Evolutionary conservation across 2,797 vertebrate species (phyloP).

Genomic region (Syndactyla subalaris): DNA sequence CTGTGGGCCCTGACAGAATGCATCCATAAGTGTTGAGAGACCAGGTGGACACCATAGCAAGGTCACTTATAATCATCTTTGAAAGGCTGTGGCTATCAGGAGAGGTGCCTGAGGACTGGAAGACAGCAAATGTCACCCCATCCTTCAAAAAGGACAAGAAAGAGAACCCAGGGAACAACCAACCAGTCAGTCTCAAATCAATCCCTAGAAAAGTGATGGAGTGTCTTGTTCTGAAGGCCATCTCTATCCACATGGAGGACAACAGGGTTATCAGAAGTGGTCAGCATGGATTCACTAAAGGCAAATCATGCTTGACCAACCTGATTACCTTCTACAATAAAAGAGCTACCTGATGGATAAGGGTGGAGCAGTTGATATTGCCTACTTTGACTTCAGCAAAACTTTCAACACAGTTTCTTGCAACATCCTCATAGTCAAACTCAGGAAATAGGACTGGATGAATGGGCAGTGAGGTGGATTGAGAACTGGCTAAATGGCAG

Average conservation of each 20-base stretch:
- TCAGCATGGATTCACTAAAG: neutral
- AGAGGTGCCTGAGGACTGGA: neutral
- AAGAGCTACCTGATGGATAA: neutral
- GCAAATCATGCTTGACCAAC: neutral
- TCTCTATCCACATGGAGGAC: neutral
- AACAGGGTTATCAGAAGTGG: neutral
- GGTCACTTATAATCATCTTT: neutral
- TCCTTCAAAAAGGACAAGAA: neutral
- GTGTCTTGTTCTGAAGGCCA: neutral
- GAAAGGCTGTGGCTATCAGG: neutral
- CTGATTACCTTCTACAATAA: neutral
- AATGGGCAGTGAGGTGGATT: neutral
- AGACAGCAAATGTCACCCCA: neutral
- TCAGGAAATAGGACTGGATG: neutral
- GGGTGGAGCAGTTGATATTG: neutral
- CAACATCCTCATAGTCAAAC: neutral
- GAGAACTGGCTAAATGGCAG: neutral
- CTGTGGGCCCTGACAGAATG: neutral
- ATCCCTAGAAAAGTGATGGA: neutral
- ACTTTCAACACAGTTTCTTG: neutral
- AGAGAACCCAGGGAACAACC: neutral
- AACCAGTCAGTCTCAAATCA: neutral
- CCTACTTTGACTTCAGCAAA: neutral
- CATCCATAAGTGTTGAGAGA: neutral
- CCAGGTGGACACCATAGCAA: neutral